Evolutionary conservation across 2,797 vertebrate genomes (phyloP).

Genomic region (Pangasius djambal): DNA sequence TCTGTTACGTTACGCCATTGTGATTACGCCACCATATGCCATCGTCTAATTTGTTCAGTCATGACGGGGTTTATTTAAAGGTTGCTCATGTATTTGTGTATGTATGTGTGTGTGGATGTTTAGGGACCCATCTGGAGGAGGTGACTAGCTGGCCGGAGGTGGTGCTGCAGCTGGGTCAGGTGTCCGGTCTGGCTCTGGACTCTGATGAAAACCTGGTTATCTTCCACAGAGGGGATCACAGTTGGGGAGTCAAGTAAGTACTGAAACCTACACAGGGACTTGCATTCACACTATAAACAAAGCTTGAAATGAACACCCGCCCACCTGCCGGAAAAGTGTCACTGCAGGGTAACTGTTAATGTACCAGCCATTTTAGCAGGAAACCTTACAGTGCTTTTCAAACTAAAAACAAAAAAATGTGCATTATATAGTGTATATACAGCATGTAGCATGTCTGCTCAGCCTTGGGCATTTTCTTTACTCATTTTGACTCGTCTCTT

Average conservation of each 20-base stretch:
- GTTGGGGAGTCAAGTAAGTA: conserved; percentile 89
- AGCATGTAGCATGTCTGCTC: background rate
- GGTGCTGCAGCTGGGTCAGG: conserved; percentile 86
- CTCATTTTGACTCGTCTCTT: background rate
- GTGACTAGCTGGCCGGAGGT: conserved; percentile 83
- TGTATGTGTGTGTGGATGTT: conserved; percentile 51
- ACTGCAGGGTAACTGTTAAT: background rate
- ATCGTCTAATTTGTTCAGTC: conserved; percentile 20
- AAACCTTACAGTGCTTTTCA: background rate
- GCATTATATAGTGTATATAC: background rate
- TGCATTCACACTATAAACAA: background rate
- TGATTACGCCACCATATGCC: conserved; percentile 40
- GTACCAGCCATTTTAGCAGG: background rate
- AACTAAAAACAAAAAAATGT: background rate
- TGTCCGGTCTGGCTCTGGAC: conserved; percentile 93
- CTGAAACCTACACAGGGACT: background rate
- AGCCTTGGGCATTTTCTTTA: background rate
- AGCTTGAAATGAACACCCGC: background rate
- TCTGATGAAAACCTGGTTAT: conserved; percentile 86
- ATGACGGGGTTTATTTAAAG: conserved; percentile 26
- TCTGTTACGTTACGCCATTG: conserved; percentile 27
- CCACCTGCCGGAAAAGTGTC: background rate
- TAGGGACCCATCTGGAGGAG: conserved; percentile 87
- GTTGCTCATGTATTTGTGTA: background rate
- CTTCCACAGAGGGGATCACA: conserved; percentile 93